Base-by-base conservation (phyloP, 2,113 vertebrate species). In the Nanger granti region DNA sequence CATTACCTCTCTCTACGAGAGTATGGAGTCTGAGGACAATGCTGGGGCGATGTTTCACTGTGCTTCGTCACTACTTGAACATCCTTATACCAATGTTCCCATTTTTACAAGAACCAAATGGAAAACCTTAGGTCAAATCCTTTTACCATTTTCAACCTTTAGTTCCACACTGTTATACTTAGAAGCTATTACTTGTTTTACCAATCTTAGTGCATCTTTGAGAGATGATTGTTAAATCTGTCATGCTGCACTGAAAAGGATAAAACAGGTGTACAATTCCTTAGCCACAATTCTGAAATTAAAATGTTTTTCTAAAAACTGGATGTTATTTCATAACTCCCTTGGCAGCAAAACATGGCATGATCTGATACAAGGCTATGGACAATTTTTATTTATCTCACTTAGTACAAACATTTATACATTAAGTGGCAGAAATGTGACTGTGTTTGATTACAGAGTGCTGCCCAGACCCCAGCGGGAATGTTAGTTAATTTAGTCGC, bases 371-470 rank as follows among this genome's bases (percentile, higher is more conserved):
- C 44, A 47, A 95, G 47, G 76, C 66, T 64, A 88, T 85, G 14
- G 57, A 57, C 93, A 41, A 80, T 76, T 97, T 92, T 95, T 60
- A 76, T 95, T 94, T 89, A 79, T 86, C 69, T 44, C 44, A 17
- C n/a, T 96, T 87, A 69, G 93, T 87, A 52, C 49, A 91, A 94
- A 95, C 6, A 55, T 86, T 87, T 95, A 87, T 49, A 59, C 47
- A 85, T 64, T 96, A 91, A 93, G 57, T 26, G 85, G 20, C 9
- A 57, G 52, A 94, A 88, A 60, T 93, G n/a, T 79, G 82, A 95
- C 62, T 85, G 18, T 84, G 55, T 93, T 96, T 96, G 79, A 47
- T 94, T 94, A 91, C 57, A 57, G 87, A 91, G 84, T 79, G 7
- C 69, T 95, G 66, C 59, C 66, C 55, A 41, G 60, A 87, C 55